Base-by-base conservation (phyloP, 2,797 vertebrate species). In the Sebastiscus tertius region DNA sequence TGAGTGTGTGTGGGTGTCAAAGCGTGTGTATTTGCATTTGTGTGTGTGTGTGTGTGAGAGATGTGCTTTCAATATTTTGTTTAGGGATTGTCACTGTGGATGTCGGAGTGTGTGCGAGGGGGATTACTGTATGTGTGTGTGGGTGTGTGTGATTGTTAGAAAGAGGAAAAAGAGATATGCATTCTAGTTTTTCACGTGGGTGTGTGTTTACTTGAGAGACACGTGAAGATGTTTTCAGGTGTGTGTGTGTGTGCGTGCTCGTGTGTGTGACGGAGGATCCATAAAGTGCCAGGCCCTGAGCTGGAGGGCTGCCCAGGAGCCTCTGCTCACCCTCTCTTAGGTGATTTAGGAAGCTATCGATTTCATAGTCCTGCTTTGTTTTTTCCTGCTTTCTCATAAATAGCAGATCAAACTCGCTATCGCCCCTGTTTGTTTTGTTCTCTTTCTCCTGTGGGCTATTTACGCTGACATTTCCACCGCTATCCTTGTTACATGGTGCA, bases 341-440 rank as follows among this genome's bases (percentile, higher is more conserved):
- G 85, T 92, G 91, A 92, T 93, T 93, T 91, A 89, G 89, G 86
- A 91, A 91, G 75, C 71, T 83, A 94, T 94, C n/a, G 89, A 94
- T 95, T 93, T 93, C 88, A 90, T 81, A 86, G 78, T 80, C 63
- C 52, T 81, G 79, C 81, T 92, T 93, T 92, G 87, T 92, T 93
- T 94, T 94, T 86, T 75, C 79, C 20, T n/a, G n/a, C 87, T 86
- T 87, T 82, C 83, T 94, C 92, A 92, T 93, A 90, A 93, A 94
- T 93, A 93, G 88, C 88, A 87, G 90, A 91, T 93, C 91, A 93
- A 91, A 93, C 82, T 81, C 24, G n/a, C 85, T 72, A 80, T 87
- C 64, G 68, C 83, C 84, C 54, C 36, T 83, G 84, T 92, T 93
- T 93, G 92, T 89, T 95, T 89, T 90, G 80, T 92, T 90, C 79